Evolutionary conservation across 2,888 invertebrate species (phyloP).

Genomic region (Xanthia icteritia): DNA sequence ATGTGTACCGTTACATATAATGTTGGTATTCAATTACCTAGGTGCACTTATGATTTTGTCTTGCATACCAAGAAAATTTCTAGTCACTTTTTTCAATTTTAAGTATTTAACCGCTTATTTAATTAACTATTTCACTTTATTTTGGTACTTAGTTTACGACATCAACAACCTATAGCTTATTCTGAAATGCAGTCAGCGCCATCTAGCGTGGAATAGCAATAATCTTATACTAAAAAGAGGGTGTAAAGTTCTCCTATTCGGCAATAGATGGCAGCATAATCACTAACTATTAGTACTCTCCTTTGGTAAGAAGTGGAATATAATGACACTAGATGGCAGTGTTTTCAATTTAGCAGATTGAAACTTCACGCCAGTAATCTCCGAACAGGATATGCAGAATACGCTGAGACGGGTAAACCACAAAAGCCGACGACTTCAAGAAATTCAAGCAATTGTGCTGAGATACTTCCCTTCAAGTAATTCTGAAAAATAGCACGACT

Average conservation of each 20-base stretch:
- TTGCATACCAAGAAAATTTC: not conserved
- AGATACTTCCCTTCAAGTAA: not conserved
- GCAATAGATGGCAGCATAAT: constrained; percentile 58
- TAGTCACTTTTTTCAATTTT: not conserved
- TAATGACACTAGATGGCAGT: constrained; percentile 49
- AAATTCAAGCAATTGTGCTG: not conserved
- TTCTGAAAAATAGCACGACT: not conserved
- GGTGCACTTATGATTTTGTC: not conserved
- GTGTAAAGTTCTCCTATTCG: constrained; percentile 39
- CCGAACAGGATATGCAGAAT: not conserved
- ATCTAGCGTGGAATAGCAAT: constrained; percentile 74
- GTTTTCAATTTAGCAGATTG: not conserved
- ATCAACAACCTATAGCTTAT: not conserved
- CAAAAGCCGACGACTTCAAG: not conserved
- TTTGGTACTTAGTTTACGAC: not conserved
- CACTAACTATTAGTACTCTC: not conserved
- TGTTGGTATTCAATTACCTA: not conserved
- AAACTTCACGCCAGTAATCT: not conserved
- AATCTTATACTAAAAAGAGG: constrained; percentile 1
- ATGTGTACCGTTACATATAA: not conserved
- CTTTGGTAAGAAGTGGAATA: not conserved
- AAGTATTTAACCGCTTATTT: not conserved
- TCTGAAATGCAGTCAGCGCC: constrained; percentile 46
- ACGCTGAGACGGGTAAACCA: not conserved
- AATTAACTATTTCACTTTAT: not conserved